A percentile compares a stretch with the other conserved stretches of the same genome.
These are phyloP conservation scores for Stigmatopora argus DNA, from an alignment of 2,113 vertebrate genomes.

Conservation along the genomic window DNA sequence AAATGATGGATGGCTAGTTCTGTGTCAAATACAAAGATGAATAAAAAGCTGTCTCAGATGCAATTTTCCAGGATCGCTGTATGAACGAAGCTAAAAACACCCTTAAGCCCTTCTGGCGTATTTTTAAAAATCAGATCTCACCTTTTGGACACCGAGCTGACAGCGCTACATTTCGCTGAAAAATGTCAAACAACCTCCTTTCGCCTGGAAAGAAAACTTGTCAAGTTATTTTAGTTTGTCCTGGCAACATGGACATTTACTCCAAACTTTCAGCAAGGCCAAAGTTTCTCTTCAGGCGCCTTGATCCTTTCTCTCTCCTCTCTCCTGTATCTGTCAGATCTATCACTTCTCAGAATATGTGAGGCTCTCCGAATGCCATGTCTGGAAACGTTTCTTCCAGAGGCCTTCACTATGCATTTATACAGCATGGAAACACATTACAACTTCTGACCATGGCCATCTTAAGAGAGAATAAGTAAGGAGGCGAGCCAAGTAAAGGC, in stretches of 20 bases:
- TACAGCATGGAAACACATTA: slow-evolving; percentile 52
- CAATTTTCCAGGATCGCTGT: background rate
- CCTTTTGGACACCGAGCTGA: background rate
- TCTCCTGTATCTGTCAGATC: slow-evolving; percentile 37
- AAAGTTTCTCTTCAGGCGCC: slow-evolving; percentile 37
- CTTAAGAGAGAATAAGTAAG: slow-evolving; percentile 23
- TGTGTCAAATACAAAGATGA: background rate
- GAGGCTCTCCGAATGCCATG: background rate
- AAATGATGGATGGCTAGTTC: background rate
- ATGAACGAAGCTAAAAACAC: background rate
- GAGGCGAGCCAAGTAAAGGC: slow-evolving; percentile 5
- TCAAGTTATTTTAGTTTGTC: slow-evolving; percentile 1
- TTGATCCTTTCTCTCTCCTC: slow-evolving; percentile 37
- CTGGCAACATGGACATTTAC: slow-evolving; percentile 28
- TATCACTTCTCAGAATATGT: slow-evolving; percentile 23
- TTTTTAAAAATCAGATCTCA: background rate
- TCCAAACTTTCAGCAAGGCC: slow-evolving; percentile 35
- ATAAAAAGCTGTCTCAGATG: background rate
- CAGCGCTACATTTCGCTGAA: background rate
- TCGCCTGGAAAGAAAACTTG: background rate
- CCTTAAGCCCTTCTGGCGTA: background rate
- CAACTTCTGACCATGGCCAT: slow-evolving; percentile 34
- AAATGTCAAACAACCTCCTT: background rate
- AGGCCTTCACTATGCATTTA: slow-evolving; percentile 51
- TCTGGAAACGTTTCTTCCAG: slow-evolving; percentile 30